A percentile compares a stretch with the other conserved stretches of the same genome.
phyloP scores from a whole-genome alignment of 2,113 vertebrate genomes.

The Nerophis lumbriciformis region DNA sequence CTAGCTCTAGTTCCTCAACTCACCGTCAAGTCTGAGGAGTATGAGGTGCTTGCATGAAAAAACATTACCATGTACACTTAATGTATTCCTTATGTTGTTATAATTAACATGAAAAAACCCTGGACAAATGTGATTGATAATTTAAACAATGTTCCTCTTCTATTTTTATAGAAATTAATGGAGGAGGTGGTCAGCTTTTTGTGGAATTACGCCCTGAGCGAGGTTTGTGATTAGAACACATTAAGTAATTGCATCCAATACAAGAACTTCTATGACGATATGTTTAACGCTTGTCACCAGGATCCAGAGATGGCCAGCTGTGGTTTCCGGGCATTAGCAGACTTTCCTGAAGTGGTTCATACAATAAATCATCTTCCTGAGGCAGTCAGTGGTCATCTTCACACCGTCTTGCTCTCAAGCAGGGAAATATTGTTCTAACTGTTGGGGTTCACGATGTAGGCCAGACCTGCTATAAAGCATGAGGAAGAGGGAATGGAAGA shows the following conservation, averaged over 20 bases:
- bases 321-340: constrained; percentile 85
- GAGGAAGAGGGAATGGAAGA: constrained; percentile 57
- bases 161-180: constrained; percentile 80
- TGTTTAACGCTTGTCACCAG: constrained; percentile 52
- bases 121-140: too few relatives aligned
- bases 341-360: constrained; percentile 76
- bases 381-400: constrained; percentile 62
- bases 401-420: not conserved
- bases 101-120: not conserved
- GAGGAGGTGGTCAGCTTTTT: constrained; percentile 81
- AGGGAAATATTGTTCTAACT: too few relatives aligned
- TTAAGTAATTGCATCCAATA: not conserved
- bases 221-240: constrained; percentile 65
- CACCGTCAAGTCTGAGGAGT: constrained; percentile 81
- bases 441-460: constrained; percentile 53
- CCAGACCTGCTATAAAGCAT: constrained; percentile 64
- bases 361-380: constrained; percentile 83
- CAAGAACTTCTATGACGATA: not conserved
- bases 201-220: constrained; percentile 81
- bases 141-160: constrained; percentile 6
- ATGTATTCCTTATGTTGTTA: not conserved
- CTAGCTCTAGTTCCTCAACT: constrained; percentile 86
- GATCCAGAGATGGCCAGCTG: constrained; percentile 76
- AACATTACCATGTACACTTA: not conserved
- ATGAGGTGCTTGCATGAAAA: constrained; percentile 73